phyloP scores from a whole-genome alignment of 1,140 invertebrate genomes.

The Odontomachus brunneus region DNA sequence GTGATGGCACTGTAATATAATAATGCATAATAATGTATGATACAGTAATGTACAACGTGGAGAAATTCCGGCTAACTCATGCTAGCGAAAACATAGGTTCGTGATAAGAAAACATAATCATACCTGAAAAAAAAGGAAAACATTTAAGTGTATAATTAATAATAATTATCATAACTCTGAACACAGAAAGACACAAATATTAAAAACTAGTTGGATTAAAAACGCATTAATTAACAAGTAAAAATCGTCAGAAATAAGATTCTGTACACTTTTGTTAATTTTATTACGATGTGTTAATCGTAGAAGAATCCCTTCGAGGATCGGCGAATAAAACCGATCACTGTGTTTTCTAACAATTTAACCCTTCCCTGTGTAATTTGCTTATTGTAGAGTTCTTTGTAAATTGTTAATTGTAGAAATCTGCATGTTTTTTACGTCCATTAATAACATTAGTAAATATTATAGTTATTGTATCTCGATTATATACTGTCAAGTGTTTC shows the following conservation, averaged over 20 bases:
- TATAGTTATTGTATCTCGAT: conserved; percentile 38
- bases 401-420: background rate
- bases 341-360: background rate
- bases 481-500: conserved; percentile 37
- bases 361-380: background rate
- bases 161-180: conserved; percentile 46
- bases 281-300: conserved; percentile 33
- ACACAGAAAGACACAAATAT: conserved; percentile 42
- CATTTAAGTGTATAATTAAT: conserved; percentile 59
- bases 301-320: conserved; percentile 23
- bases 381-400: background rate
- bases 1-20: conserved; percentile 42
- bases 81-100: conserved; percentile 65
- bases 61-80: conserved; percentile 59
- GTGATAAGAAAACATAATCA: conserved; percentile 67
- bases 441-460: background rate
- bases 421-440: no score
- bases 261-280: conserved; percentile 40
- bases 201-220: conserved; percentile 51
- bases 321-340: conserved; percentile 8
- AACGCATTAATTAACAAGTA: conserved; percentile 51
- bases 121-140: conserved; percentile 71
- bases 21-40: conserved; percentile 44
- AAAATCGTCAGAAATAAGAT: conserved; percentile 38
- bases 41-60: conserved; percentile 58